Conservation (phyloP, 2,888 invertebrate species). For the Heliothis peltigera region DNA sequence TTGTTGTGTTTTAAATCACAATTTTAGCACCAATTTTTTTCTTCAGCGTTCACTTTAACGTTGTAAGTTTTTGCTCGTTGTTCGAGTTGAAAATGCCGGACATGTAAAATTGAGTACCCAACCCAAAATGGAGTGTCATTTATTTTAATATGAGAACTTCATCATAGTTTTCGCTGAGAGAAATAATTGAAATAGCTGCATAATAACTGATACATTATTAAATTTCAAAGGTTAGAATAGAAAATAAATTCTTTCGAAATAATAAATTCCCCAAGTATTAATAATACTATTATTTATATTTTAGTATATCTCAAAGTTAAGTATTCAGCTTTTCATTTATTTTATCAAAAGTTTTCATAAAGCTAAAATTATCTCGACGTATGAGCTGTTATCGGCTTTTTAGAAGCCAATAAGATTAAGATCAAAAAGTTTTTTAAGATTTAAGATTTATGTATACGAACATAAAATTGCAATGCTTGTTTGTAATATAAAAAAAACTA, state of each 20-base stretch:
- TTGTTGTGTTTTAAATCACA: constrained; percentile 23
- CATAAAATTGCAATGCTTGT: too few relatives aligned
- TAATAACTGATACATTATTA: too few relatives aligned
- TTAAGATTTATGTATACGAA: not conserved
- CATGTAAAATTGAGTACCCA: not conserved
- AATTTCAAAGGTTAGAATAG: too few relatives aligned
- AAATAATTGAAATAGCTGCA: too few relatives aligned
- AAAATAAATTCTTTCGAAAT: too few relatives aligned
- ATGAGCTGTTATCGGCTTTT: not conserved
- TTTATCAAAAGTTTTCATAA: constrained; percentile 1
- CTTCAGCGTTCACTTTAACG: constrained; percentile 16
- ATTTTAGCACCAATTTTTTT: constrained; percentile 33
- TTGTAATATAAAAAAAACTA: too few relatives aligned
- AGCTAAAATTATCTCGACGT: not conserved
- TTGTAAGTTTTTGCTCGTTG: not conserved
- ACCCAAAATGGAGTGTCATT: not conserved
- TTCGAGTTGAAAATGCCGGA: not conserved
- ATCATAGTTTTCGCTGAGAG: too few relatives aligned
- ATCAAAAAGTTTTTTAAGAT: constrained; percentile 1
- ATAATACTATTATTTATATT: too few relatives aligned
- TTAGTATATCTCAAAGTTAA: not conserved
- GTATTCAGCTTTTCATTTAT: not conserved
- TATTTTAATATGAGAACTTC: too few relatives aligned
- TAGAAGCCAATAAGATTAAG: not conserved
- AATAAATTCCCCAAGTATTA: too few relatives aligned